phyloP scores from a whole-genome alignment of 2,797 vertebrate species.

The Dendrocincla fuliginosa region DNA sequence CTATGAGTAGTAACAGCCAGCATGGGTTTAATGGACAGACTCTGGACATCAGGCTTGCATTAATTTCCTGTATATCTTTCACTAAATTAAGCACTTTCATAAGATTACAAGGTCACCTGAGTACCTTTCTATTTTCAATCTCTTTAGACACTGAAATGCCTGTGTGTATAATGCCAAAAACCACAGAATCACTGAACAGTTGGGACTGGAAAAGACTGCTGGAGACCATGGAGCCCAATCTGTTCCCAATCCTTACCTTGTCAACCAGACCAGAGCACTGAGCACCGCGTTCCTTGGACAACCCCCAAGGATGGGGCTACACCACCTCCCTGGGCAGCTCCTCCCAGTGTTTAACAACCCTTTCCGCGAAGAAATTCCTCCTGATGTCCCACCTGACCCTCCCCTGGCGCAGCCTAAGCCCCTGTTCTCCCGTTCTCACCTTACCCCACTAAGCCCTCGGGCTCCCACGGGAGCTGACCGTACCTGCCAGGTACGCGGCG shows the following conservation, averaged over 20 bases:
- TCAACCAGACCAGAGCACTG: not conserved
- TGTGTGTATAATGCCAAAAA: fast-evolving
- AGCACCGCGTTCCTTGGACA: not conserved
- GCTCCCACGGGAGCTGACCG: fast-evolving
- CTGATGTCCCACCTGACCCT: fast-evolving
- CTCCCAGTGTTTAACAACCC: not conserved
- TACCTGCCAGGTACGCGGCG: slow-evolving; percentile 91
- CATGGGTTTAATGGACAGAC: not conserved
- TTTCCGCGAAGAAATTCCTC: not conserved
- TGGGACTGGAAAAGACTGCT: not conserved
- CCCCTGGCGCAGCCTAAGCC: fast-evolving
- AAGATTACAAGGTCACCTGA: not conserved
- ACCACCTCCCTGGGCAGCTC: not conserved
- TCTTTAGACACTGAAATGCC: not conserved
- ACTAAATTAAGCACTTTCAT: not conserved
- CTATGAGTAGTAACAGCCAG: not conserved
- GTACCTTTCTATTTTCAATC: fast-evolving
- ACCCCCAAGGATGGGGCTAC: not conserved
- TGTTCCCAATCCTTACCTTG: not conserved
- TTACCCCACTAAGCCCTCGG: fast-evolving
- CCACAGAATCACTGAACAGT: no score
- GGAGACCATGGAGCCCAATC: not conserved
- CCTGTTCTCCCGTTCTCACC: fast-evolving
- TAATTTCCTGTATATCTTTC: not conserved
- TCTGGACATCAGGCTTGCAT: not conserved